Percentiles rank a stretch among this genome's conserved stretches.
Conservation (phyloP, 2,797 vertebrate genomes). For the Podarcis lilfordi region DNA sequence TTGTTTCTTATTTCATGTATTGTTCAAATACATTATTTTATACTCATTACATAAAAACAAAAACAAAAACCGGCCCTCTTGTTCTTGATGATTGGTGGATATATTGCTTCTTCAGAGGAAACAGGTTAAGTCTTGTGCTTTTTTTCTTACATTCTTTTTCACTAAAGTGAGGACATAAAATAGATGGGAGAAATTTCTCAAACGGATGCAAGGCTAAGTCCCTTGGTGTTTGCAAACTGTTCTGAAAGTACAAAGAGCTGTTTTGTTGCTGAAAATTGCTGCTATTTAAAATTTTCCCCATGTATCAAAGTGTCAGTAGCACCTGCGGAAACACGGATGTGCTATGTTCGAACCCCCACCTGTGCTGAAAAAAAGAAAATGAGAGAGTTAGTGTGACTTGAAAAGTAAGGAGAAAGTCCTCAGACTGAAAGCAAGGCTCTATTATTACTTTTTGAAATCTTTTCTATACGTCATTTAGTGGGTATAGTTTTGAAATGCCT, state of each 20-base stretch:
- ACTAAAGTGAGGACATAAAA: not conserved
- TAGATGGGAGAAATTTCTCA: not conserved
- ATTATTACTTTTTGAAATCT: conserved; percentile 67
- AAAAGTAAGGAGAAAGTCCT: conserved; percentile 53
- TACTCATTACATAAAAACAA: not conserved
- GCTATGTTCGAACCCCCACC: conserved; percentile 38
- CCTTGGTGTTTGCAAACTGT: not conserved
- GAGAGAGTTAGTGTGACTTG: conserved; percentile 42
- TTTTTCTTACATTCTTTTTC: conserved; percentile 2
- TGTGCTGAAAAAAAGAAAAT: not conserved
- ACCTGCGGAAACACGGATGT: not conserved
- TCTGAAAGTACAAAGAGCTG: conserved; percentile 24
- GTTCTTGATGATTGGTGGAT: not conserved
- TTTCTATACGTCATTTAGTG: conserved; percentile 57
- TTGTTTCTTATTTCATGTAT: not conserved
- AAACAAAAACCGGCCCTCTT: not conserved
- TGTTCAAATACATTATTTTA: not conserved
- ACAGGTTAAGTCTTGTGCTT: not conserved
- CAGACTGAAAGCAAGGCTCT: conserved; percentile 51
- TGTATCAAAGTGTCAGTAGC: conserved; percentile 28
- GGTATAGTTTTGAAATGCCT: conserved; percentile 69
- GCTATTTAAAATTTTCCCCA: conserved; percentile 17
- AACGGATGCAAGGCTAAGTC: conserved; percentile 6
- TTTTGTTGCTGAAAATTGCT: conserved; percentile 35
- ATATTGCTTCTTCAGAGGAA: not conserved